Base-by-base conservation (phyloP, 2,113 vertebrate genomes). In the Chaenocephalus aceratus region DNA sequence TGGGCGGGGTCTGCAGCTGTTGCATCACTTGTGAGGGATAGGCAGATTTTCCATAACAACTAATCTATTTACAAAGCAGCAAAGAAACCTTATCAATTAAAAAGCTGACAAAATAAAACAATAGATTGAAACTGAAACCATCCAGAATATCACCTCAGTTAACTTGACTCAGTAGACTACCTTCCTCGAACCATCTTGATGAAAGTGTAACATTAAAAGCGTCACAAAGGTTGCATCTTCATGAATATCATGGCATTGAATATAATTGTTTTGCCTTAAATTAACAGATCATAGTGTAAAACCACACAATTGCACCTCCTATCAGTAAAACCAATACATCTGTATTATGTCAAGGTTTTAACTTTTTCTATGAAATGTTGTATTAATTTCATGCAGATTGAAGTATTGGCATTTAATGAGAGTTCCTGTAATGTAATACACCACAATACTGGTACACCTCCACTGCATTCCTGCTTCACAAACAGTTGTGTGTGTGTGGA, bases 401-500 rank as follows among this genome's bases (percentile, higher is more conserved):
- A 67, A 67, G 51, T 13, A 26, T 23, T 41, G 49, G 61, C 36
- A 23, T 0, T 62, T 74, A 44, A 53, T 70, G 6, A 15, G 36
- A 63, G n/a, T 18, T 44, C 30, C 18, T 51, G 36, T 68, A 75
- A 64, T 59, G 65, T 10, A 41, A n/a, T 10, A 49, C 44, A 74
- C 54, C 10, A 60, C 12, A 63, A 59, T 18, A 9, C 9, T 44
- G 49, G 30, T 56, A 45, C 0, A 8, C 18, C 48, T 56, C 34
- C 46, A n/a, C 7, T 61, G 60, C 62, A 72, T 81, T 71, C 61
- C 23, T 73, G 57, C 67, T 70, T 63, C 60, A 23, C 1, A 54
- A 59, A 80, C 75, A 82, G 61, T 81, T 63, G 68, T 73, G 67
- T 62, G 51, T 82, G 51, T 82, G 44, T 80, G 73, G 58, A 81